These are phyloP conservation scores for Temnothorax nylanderi DNA, from an alignment of 1,140 invertebrate genomes.

Conservation along the genomic window DNA sequence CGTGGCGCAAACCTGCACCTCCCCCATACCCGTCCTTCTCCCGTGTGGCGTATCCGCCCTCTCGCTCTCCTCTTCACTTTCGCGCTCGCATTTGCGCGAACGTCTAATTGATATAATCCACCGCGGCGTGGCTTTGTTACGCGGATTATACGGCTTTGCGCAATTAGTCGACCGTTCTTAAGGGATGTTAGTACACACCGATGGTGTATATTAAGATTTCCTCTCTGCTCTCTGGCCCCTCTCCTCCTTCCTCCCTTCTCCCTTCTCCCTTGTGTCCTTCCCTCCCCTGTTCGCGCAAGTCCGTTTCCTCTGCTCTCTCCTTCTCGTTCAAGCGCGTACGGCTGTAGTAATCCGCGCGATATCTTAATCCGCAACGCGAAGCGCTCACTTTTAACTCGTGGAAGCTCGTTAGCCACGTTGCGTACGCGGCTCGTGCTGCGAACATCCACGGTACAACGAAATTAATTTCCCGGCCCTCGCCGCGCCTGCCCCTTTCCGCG, in stretches of 20 bases:
- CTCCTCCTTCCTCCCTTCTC: too few species aligned
- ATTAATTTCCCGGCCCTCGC: constrained; percentile 63
- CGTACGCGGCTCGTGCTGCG: constrained; percentile 61
- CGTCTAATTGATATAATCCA: constrained; percentile 74
- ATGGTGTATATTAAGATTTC: constrained; percentile 52
- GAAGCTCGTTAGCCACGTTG: constrained; percentile 58
- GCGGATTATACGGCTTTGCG: constrained; percentile 68
- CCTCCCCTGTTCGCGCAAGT: constrained; percentile 47
- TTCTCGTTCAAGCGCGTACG: constrained; percentile 64
- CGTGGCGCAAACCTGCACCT: constrained; percentile 21
- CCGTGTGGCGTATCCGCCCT: constrained; percentile 17
- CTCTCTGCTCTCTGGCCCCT: constrained; percentile 10
- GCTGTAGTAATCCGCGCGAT: constrained; percentile 62
- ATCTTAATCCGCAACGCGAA: constrained; percentile 69
- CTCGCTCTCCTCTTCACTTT: constrained; percentile 22
- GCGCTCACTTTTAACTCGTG: constrained; percentile 64
- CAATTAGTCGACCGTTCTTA: constrained; percentile 68
- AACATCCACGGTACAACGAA: constrained; percentile 54
- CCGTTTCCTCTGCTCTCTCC: constrained; percentile 5
- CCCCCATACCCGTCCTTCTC: constrained; percentile 12
- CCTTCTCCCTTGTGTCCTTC: background rate
- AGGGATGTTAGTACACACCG: constrained; percentile 67
- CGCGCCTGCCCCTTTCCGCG: constrained; percentile 1
- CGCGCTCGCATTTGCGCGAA: constrained; percentile 3
- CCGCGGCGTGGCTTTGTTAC: constrained; percentile 69